Percentiles rank a stretch among this genome's conserved stretches.
Evolutionary conservation across 1,140 invertebrate species (phyloP).

Genomic region (Orius insidiosus): DNA sequence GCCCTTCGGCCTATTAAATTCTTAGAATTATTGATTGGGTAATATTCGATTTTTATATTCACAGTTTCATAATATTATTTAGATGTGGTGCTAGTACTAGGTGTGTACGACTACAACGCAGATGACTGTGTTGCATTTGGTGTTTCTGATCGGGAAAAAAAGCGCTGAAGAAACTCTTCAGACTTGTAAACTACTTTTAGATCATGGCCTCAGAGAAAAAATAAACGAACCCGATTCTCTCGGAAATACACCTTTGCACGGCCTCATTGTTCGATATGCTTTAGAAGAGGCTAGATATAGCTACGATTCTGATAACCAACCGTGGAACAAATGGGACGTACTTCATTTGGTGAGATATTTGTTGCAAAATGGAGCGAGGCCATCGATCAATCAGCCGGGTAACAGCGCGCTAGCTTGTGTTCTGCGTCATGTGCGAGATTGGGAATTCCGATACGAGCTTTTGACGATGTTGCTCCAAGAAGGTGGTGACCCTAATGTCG

Average conservation of each 20-base stretch:
- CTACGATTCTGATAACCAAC: constrained; percentile 33
- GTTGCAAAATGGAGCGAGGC: constrained; percentile 43
- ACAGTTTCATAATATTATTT: constrained; percentile 4
- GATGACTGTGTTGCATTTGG: constrained; percentile 50
- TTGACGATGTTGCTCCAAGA: constrained; percentile 50
- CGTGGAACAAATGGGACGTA: constrained; percentile 56
- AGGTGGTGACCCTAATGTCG: constrained; percentile 47
- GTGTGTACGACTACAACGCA: constrained; percentile 56
- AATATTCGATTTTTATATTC: constrained; percentile 7
- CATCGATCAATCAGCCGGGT: constrained; percentile 48
- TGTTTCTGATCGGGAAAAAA: constrained; percentile 42
- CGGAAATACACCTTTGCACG: constrained; percentile 43
- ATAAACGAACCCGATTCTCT: constrained; percentile 55
- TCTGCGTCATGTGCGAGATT: constrained; percentile 51
- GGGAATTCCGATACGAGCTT: constrained; percentile 56
- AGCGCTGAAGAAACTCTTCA: constrained; percentile 48
- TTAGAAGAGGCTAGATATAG: constrained; percentile 50
- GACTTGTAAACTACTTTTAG: constrained; percentile 42
- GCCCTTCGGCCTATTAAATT: constrained; percentile 47
- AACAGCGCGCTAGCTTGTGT: constrained; percentile 55
- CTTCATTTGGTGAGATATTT: constrained; percentile 39
- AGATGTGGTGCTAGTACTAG: constrained; percentile 41
- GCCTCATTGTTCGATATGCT: constrained; percentile 50
- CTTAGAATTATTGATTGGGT: constrained; percentile 41
- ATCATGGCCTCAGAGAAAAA: constrained; percentile 46